Conservation (phyloP, 2,797 vertebrate species). For the Scleropages formosus region DNA sequence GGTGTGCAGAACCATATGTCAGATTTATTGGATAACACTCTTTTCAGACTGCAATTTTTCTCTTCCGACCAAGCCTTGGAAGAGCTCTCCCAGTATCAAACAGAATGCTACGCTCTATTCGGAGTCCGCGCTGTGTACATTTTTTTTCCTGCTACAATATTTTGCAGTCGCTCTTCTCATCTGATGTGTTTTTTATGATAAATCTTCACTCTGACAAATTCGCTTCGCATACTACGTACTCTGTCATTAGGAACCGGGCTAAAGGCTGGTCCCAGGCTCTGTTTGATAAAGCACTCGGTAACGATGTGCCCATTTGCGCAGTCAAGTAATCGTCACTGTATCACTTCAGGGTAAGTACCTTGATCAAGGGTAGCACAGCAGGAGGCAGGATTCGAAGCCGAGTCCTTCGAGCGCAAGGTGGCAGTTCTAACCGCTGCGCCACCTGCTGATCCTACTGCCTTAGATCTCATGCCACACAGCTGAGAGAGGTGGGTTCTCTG, state of each 20-base stretch:
- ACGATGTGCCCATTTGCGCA: too few relatives aligned
- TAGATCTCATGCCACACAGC: too few relatives aligned
- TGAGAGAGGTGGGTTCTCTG: too few relatives aligned
- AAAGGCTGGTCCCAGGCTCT: not conserved
- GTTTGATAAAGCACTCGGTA: not conserved
- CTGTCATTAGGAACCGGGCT: not conserved
- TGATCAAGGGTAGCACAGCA: too few relatives aligned
- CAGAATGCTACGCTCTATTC: constrained; percentile 23
- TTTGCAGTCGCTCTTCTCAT: constrained; percentile 1
- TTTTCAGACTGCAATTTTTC: constrained; percentile 31
- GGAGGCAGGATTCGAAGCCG: too few relatives aligned
- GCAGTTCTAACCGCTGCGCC: too few relatives aligned
- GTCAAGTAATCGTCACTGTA: too few relatives aligned
- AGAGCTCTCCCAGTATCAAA: constrained; percentile 35
- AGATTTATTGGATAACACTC: constrained; percentile 39
- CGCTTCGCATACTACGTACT: not conserved
- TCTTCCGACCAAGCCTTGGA: constrained; percentile 22
- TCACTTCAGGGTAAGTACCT: too few relatives aligned
- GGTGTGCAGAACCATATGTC: constrained; percentile 38
- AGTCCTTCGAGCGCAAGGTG: too few relatives aligned
- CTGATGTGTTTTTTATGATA: constrained; percentile 5
- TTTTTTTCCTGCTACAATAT: constrained; percentile 23
- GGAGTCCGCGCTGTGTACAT: not conserved
- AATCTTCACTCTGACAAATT: not conserved
- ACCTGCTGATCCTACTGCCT: too few relatives aligned